Base-by-base conservation (phyloP, 2,797 vertebrate species). In the Takifugu ocellatus region DNA sequence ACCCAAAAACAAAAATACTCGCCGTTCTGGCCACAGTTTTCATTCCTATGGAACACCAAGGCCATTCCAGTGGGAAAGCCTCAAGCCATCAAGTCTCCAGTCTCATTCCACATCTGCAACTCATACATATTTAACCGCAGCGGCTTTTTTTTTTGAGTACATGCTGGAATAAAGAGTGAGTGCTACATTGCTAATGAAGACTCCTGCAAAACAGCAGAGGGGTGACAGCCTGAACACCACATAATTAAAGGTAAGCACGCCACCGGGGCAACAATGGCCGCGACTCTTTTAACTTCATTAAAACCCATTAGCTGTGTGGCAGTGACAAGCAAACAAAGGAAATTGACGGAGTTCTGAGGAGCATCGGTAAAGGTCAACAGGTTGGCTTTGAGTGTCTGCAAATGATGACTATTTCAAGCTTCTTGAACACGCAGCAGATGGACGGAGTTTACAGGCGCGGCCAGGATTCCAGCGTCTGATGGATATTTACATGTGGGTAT, bases 231-330 rank as follows among this genome's bases (percentile, higher is more conserved):
- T 48, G 69, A 74, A 65, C 62, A 68, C 53, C 56, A 62, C 79
- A 72, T 85, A 73, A 78, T 85, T 83, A 84, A 78, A 82, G 74
- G 72, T 51, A 54, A 39, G 61, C 17, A 50, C 29, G 69, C 49
- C 61, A 57, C 48, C 17, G 10, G 54, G 56, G 57, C 63, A 72
- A 74, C 74, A 69, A 84, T 55, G 46, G 33, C 43, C 0, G 29
- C 15, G 52, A 67, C 62, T 77, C 69, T 62, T 25, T 54, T 0
- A 6, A 59, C 61, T 80, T 88, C 75, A 79, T 86, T 86, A 84
- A 81, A 78, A 81, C 58, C 52, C 54, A 67, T 72, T 79, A 80
- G 71, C 73, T 77, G 68, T 81, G 63, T 10, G 2, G 17, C 43
- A 26, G 36, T 63, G 56, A 39, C n/a, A 43, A 33, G 66, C 64